phyloP scores from a whole-genome alignment of 2,113 vertebrate species.

The Haemorhous mexicanus region DNA sequence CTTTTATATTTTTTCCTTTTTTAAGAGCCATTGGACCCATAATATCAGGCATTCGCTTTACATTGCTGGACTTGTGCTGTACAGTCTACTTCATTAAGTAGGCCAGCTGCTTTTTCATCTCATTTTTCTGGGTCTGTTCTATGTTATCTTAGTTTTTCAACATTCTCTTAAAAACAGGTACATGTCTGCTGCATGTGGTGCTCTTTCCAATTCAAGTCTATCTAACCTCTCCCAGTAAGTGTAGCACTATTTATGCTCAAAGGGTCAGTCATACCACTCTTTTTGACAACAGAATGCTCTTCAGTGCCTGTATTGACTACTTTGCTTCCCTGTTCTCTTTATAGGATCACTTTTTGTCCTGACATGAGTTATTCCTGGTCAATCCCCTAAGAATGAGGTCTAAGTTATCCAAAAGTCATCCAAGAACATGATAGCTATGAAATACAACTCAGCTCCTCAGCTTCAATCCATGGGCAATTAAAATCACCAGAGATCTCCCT shows the following conservation, averaged over 20 bases:
- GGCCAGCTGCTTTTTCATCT: background rate
- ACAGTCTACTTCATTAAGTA: background rate
- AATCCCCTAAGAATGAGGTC: background rate
- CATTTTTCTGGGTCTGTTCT: background rate
- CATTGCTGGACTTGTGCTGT: background rate
- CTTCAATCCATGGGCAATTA: background rate
- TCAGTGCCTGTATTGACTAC: background rate
- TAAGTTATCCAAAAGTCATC: background rate
- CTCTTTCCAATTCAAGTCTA: background rate
- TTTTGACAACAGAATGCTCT: background rate
- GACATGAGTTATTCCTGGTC: background rate
- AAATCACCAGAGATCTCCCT: background rate
- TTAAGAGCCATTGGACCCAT: background rate
- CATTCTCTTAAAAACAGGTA: background rate
- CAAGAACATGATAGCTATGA: background rate
- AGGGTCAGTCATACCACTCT: background rate
- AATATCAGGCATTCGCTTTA: background rate
- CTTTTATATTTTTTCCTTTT: background rate
- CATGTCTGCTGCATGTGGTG: fast-evolving
- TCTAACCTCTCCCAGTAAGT: background rate
- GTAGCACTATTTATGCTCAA: background rate
- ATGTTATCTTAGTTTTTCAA: background rate
- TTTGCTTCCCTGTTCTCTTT: background rate
- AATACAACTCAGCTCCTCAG: background rate
- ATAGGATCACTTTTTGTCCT: background rate